Evolutionary conservation across 2,113 vertebrate species (phyloP).

Genomic region (Burhinus oedicnemus): DNA sequence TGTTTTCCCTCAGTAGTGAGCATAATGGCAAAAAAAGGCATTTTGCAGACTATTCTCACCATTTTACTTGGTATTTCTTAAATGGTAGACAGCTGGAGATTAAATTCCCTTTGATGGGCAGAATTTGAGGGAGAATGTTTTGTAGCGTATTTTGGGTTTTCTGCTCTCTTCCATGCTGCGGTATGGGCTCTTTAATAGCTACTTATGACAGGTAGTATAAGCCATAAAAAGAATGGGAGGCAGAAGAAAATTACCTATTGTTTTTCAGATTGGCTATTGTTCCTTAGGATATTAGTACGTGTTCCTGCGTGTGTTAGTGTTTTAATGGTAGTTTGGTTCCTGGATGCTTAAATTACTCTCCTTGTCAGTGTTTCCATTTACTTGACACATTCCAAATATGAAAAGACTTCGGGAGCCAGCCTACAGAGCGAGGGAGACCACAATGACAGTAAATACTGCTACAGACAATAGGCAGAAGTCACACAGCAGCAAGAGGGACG

Average conservation of each 20-base stretch:
- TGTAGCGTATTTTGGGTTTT: background rate
- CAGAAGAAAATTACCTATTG: constrained; percentile 21
- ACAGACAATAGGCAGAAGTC: background rate
- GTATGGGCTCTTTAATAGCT: background rate
- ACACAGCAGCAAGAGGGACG: background rate
- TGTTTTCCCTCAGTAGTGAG: constrained; percentile 48
- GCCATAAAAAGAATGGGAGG: background rate
- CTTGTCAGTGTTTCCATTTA: background rate
- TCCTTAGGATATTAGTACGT: background rate
- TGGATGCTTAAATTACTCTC: background rate
- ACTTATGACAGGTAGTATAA: constrained; percentile 7
- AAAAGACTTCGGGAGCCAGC: background rate
- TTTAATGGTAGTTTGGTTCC: background rate
- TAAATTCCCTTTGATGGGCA: constrained; percentile 56
- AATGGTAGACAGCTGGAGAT: constrained; percentile 61
- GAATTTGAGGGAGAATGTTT: background rate
- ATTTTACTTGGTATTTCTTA: constrained; percentile 54
- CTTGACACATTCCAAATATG: background rate
- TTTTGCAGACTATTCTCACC: constrained; percentile 24
- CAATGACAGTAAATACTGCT: rapidly evolving
- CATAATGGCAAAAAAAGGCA: constrained; percentile 14
- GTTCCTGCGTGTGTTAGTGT: background rate
- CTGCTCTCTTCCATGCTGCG: background rate
- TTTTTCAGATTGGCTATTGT: background rate
- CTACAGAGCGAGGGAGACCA: background rate